Conservation (phyloP, 2,888 invertebrate genomes). For the Agrochola litura region DNA sequence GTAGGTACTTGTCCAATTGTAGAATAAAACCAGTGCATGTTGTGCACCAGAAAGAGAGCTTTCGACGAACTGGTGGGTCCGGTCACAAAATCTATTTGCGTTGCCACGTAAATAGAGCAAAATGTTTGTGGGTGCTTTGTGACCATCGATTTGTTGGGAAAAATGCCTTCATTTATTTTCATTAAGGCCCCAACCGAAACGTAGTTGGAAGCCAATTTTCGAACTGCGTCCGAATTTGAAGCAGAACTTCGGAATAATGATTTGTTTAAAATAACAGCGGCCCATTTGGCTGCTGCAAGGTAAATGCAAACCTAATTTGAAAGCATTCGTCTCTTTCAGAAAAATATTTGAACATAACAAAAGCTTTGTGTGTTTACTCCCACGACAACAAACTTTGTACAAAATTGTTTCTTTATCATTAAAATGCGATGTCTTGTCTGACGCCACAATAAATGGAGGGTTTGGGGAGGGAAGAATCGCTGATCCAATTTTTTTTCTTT, state of each 20-base stretch:
- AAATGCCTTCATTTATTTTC: slow-evolving; percentile 71
- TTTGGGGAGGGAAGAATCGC: slow-evolving; percentile 7
- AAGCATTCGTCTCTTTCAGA: slow-evolving; percentile 38
- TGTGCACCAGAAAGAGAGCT: slow-evolving; percentile 62
- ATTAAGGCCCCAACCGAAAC: slow-evolving; percentile 64
- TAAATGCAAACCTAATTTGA: slow-evolving; percentile 37
- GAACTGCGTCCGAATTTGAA: slow-evolving; percentile 51
- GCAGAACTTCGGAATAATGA: slow-evolving; percentile 35
- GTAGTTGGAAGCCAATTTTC: slow-evolving; percentile 49
- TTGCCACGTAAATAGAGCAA: slow-evolving; percentile 63
- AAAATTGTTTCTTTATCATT: slow-evolving; percentile 22
- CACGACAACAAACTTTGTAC: not conserved
- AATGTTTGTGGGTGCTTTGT: slow-evolving; percentile 53
- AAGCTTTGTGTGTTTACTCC: slow-evolving; percentile 18
- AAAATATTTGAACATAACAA: slow-evolving; percentile 33
- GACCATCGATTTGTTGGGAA: slow-evolving; percentile 60
- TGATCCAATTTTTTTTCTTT: slow-evolving; percentile 2
- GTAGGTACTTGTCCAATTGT: not conserved
- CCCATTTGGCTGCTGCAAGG: slow-evolving; percentile 28
- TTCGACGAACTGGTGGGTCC: slow-evolving; percentile 65
- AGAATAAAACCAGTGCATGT: slow-evolving; percentile 10
- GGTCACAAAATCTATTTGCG: slow-evolving; percentile 66
- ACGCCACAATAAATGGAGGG: slow-evolving; percentile 13
- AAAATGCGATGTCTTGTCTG: not conserved
- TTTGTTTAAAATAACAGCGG: slow-evolving; percentile 48